phyloP scores from a whole-genome alignment of 2,888 invertebrate genomes.

The Phyllotreta cruciferae region DNA sequence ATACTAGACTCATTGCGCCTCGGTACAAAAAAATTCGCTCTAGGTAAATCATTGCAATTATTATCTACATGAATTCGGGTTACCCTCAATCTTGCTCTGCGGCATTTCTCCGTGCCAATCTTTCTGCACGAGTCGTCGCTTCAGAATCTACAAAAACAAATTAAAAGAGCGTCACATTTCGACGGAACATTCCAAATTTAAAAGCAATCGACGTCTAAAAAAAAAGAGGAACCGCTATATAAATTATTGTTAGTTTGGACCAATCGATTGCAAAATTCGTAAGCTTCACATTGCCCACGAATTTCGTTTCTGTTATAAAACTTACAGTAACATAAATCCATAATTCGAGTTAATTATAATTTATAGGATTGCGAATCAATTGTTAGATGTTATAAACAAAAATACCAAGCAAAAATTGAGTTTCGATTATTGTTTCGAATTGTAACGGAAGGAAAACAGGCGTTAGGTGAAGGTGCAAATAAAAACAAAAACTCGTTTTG shows the following conservation, averaged over 20 bases:
- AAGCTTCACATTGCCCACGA: too few species aligned
- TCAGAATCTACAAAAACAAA: slow-evolving; percentile 50
- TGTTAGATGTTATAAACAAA: too few species aligned
- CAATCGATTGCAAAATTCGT: too few species aligned
- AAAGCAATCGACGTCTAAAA: slow-evolving; percentile 3
- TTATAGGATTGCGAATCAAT: too few species aligned
- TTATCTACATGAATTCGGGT: slow-evolving; percentile 28
- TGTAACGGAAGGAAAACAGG: too few species aligned
- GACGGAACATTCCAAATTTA: background rate
- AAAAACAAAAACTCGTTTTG: slow-evolving; percentile 3
- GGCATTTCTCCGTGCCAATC: slow-evolving; percentile 50
- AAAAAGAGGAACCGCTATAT: background rate
- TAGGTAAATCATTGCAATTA: slow-evolving; percentile 4
- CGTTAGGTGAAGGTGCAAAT: background rate
- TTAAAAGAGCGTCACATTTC: slow-evolving; percentile 7
- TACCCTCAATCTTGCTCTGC: slow-evolving; percentile 47
- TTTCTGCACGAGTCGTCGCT: slow-evolving; percentile 49
- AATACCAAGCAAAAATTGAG: too few species aligned
- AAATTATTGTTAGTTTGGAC: background rate
- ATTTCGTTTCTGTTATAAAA: too few species aligned
- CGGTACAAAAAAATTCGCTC: slow-evolving; percentile 15
- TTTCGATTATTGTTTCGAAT: too few species aligned
- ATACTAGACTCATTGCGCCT: background rate
- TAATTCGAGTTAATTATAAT: too few species aligned
- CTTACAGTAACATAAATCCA: too few species aligned